Conservation (phyloP, 2,113 vertebrate species). For the Panthera leo region DNA sequence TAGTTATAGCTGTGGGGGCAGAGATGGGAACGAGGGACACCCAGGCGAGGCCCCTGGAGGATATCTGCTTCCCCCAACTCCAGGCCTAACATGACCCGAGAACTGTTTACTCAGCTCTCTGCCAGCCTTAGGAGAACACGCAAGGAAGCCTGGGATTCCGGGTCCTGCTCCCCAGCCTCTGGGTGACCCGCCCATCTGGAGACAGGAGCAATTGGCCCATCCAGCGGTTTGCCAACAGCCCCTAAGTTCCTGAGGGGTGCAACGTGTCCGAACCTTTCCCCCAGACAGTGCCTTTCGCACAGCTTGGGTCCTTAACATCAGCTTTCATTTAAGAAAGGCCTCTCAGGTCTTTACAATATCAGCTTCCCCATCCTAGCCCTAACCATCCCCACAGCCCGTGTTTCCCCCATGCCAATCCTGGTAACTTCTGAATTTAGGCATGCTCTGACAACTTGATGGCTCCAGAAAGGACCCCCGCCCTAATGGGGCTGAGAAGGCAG, state of each 20-base stretch:
- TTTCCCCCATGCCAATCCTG: neutral
- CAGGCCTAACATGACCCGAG: fast-evolving
- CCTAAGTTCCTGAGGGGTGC: neutral
- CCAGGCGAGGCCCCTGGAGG: neutral
- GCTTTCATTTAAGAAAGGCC: neutral
- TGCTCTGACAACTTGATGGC: neutral
- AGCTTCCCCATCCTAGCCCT: neutral
- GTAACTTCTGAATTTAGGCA: neutral
- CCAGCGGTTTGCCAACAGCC: neutral
- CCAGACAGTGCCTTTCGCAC: neutral
- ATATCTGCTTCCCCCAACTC: neutral
- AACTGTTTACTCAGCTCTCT: neutral
- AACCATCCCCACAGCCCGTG: too few species aligned
- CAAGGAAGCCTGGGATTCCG: neutral
- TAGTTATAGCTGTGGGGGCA: constrained; percentile 63
- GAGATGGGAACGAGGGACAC: neutral
- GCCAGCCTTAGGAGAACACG: neutral
- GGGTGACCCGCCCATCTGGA: neutral
- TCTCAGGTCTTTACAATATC: neutral
- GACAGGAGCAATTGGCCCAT: neutral
- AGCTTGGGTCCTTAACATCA: neutral
- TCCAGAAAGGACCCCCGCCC: neutral
- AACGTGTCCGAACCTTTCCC: neutral
- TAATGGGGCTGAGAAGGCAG: too few species aligned
- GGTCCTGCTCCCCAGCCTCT: neutral